Percentiles rank a stretch among this genome's conserved stretches.
These are phyloP conservation scores for Caenorhabditis macrosperma DNA, from an alignment of 2,888 invertebrate species.

Conservation along the genomic window DNA sequence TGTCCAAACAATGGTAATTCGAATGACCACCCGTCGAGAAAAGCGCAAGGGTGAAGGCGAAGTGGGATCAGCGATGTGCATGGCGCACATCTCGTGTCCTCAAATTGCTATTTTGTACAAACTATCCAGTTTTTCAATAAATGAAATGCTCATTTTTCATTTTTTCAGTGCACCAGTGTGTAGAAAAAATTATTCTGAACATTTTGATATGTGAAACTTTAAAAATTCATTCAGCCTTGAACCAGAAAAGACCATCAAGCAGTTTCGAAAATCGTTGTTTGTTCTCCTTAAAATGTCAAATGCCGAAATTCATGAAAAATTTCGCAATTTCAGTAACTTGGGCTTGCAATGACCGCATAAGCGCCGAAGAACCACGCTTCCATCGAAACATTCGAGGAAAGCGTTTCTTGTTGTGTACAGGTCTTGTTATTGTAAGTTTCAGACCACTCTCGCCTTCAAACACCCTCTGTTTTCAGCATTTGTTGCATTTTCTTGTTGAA, in stretches of 20 bases:
- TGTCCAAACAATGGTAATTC: slow-evolving; percentile 36
- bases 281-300: background rate
- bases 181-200: slow-evolving; percentile 6
- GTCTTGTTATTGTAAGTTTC: slow-evolving; percentile 52
- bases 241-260: background rate
- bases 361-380: slow-evolving; percentile 53
- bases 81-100: slow-evolving; percentile 10
- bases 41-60: background rate
- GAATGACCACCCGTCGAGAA: slow-evolving; percentile 40
- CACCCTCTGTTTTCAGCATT: slow-evolving; percentile 24
- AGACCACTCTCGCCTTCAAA: background rate
- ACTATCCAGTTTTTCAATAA: background rate
- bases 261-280: slow-evolving; percentile 9
- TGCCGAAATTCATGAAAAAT: slow-evolving; percentile 15
- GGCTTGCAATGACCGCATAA: slow-evolving; percentile 64
- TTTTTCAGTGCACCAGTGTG: background rate
- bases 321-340: slow-evolving; percentile 59
- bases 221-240: background rate
- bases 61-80: background rate
- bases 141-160: background rate
- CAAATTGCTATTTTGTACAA: background rate
- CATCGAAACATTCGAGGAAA: slow-evolving; percentile 39
- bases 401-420: slow-evolving; percentile 60
- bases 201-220: slow-evolving; percentile 27
- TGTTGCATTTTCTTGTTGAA: slow-evolving; percentile 40